These are phyloP conservation scores for silkworm (Bombyx mori) DNA, from an alignment of 1,140 invertebrate species.

Conservation along the genomic window DNA sequence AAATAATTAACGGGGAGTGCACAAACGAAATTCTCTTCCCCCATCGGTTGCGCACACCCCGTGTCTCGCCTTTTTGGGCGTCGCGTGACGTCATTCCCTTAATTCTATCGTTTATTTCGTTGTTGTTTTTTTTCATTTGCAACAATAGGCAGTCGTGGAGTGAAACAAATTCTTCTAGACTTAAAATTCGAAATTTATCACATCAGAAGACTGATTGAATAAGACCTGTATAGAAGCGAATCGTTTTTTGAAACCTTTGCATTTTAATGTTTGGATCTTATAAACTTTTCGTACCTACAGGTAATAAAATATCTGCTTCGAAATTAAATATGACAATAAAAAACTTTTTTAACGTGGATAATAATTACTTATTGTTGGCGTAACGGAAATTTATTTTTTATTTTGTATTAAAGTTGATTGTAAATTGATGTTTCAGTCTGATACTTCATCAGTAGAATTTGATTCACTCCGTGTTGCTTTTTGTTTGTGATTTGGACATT, in stretches of 20 bases:
- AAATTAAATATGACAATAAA: too few species aligned
- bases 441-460: too few species aligned
- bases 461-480: slow-evolving; percentile 2
- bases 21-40: slow-evolving; percentile 31
- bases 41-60: slow-evolving; percentile 40
- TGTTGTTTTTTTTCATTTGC: neutral
- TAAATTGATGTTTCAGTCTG: too few species aligned
- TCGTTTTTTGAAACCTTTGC: neutral
- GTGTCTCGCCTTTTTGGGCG: slow-evolving; percentile 16
- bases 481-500: slow-evolving; percentile 1
- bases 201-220: slow-evolving; percentile 22
- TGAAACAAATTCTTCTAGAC: too few species aligned
- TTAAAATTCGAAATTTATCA: too few species aligned
- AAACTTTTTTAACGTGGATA: too few species aligned
- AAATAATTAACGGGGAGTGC: slow-evolving; percentile 31
- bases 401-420: too few species aligned
- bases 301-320: too few species aligned
- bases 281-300: too few species aligned
- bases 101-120: neutral
- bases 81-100: slow-evolving; percentile 4
- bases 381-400: too few species aligned
- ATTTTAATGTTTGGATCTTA: neutral
- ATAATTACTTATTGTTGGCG: too few species aligned
- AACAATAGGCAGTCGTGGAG: too few species aligned
- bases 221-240: neutral